phyloP scores from a whole-genome alignment of 2,797 vertebrate genomes.

The Spheniscus humboldti region DNA sequence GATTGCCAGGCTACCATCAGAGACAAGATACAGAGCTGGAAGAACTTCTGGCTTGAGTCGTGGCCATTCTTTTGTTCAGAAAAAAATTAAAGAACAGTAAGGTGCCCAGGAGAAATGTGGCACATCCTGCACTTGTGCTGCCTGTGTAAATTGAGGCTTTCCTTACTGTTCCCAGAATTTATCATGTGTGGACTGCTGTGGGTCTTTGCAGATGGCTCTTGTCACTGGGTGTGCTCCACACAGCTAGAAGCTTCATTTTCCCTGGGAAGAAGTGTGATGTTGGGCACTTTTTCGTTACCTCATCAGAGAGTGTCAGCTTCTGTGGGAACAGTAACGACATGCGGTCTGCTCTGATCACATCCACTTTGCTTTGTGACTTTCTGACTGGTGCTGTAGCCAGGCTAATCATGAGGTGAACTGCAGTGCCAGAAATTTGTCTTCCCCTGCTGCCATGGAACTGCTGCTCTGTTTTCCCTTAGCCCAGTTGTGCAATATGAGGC shows the following conservation, averaged over 20 bases:
- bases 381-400: background rate
- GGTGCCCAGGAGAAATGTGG: background rate
- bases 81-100: background rate
- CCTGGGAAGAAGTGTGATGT: background rate
- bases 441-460: background rate
- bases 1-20: background rate
- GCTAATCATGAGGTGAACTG: background rate
- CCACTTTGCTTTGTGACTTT: background rate
- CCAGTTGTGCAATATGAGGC: background rate
- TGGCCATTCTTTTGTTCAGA: background rate
- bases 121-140: background rate
- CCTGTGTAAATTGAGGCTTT: background rate
- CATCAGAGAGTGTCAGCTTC: background rate
- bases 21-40: background rate
- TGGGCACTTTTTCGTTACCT: background rate
- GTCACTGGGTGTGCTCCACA: background rate
- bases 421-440: slow-evolving; percentile 9
- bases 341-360: background rate
- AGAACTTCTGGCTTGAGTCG: background rate
- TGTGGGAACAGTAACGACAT: background rate
- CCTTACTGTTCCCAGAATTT: background rate
- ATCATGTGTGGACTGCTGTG: background rate
- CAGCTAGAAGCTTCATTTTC: background rate
- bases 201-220: background rate
- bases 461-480: background rate